These are phyloP conservation scores for Ormia ochracea DNA, from an alignment of 2,888 invertebrate genomes.

Conservation along the genomic window DNA sequence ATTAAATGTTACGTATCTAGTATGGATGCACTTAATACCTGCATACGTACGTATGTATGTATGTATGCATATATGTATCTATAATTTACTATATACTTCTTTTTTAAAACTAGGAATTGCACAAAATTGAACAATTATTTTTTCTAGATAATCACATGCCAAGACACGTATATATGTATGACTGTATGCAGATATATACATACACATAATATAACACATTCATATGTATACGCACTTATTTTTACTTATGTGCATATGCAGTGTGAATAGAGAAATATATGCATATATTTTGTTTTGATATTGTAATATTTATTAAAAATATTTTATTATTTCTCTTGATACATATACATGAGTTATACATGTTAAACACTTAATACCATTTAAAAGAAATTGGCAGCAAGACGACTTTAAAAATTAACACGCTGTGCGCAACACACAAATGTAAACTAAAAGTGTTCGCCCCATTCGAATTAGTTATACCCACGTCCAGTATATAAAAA, in stretches of 20 bases:
- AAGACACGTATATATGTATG: no score
- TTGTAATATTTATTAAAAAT: no score
- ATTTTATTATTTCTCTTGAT: no score
- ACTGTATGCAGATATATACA: no score
- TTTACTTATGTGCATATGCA: no score
- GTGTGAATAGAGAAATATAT: no score
- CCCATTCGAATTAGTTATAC: conserved; percentile 49
- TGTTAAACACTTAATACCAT: conserved; percentile 42
- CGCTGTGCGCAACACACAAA: conserved; percentile 53
- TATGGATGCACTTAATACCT: background rate
- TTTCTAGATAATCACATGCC: background rate
- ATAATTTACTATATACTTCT: background rate
- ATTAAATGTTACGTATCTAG: no score
- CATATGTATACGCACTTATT: no score
- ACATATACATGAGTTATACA: no score
- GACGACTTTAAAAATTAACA: conserved; percentile 35
- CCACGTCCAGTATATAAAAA: no score
- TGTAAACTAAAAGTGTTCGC: conserved; percentile 51
- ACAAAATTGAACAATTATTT: conserved; percentile 39
- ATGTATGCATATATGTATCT: background rate
- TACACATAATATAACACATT: no score
- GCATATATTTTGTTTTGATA: no score
- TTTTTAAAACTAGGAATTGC: background rate
- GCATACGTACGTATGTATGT: background rate
- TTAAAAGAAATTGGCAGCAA: conserved; percentile 40